Base-by-base conservation (phyloP, 2,113 vertebrate species). In the Halichoeres trimaculatus region DNA sequence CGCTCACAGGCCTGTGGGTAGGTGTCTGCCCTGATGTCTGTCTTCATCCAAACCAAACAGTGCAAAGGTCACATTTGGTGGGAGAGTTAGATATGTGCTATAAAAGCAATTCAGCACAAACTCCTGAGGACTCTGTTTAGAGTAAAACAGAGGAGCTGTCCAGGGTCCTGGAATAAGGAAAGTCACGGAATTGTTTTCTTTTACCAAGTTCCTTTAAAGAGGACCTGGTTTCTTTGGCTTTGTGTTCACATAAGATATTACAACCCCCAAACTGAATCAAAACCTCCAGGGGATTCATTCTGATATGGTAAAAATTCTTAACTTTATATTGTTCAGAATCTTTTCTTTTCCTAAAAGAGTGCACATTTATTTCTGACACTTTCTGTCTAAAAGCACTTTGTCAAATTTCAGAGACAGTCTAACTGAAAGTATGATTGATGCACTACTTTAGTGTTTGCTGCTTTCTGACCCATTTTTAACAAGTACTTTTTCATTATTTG, bases 1-100 rank as follows among this genome's bases (percentile, higher is more conserved):
- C 91, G 76, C 91, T 92, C 92, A 94, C 81, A 94, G 92, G 93
- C 92, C 92, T 92, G 93, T 93, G 93, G 93, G 93, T 94, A 93
- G 90, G 93, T 94, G 73, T 75, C 75, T 84, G 75, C 69, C 86
- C 89, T 10, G 34, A 73, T 52, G 70, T 80, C 74, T 74, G 20
- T 71, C 73, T 74, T 80, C 24, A 38, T 87, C 83, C 74, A 74
- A 85, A 66, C 52, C 85, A 78, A 78, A 90, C 90, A 91, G 90
- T 93, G 91, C 84, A 93, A 93, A 93, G 90, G 91, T 92, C 91
- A 89, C 87, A 93, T 92, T 92, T 91, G 84, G 10, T 65, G 56
- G 2, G 23, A 65, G 41, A 23, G 26, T 36, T 68, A 45, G 35
- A 19, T 24, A 0, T 36, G 17, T 36, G 50, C 38, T 5, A 5